Conservation (phyloP, 2,113 vertebrate species). For the Syngnathoides biaculeatus region DNA sequence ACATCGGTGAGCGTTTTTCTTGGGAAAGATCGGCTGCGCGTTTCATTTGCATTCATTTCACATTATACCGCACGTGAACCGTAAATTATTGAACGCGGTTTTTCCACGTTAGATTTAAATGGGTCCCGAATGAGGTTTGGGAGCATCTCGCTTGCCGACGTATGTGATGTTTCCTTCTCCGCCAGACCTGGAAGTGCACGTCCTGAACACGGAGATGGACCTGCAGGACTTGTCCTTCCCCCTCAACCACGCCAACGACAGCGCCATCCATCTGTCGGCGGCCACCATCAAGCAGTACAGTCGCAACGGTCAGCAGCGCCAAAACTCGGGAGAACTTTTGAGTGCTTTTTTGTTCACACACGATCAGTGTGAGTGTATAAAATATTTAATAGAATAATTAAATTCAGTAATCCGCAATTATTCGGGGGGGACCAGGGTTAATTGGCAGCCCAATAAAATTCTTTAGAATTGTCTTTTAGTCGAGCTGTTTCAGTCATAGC, state of each 20-base stretch:
- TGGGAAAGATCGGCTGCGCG: not conserved
- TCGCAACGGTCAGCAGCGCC: conserved; percentile 82
- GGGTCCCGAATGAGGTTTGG: not conserved
- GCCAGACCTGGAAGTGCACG: conserved; percentile 86
- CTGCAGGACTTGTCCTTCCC: conserved; percentile 88
- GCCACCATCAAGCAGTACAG: conserved; percentile 94
- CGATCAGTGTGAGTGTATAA: no score
- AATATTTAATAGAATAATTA: no score
- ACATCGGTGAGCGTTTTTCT: conserved; percentile 76
- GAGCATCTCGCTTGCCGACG: not conserved
- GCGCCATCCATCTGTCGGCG: conserved; percentile 87
- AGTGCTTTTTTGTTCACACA: no score
- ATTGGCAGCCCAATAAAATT: no score
- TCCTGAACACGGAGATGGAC: conserved; percentile 87
- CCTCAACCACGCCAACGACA: conserved; percentile 81
- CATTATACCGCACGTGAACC: not conserved
- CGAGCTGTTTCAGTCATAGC: no score
- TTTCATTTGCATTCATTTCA: not conserved
- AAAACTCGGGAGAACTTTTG: not conserved
- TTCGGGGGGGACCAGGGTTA: no score
- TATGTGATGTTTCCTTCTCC: conserved; percentile 6
- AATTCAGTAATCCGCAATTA: no score
- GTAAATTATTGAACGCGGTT: not conserved
- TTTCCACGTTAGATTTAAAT: not conserved
- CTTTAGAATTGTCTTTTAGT: no score